Conservation (phyloP, 2,888 invertebrate species). For the Nipponacmea schrenckii region DNA sequence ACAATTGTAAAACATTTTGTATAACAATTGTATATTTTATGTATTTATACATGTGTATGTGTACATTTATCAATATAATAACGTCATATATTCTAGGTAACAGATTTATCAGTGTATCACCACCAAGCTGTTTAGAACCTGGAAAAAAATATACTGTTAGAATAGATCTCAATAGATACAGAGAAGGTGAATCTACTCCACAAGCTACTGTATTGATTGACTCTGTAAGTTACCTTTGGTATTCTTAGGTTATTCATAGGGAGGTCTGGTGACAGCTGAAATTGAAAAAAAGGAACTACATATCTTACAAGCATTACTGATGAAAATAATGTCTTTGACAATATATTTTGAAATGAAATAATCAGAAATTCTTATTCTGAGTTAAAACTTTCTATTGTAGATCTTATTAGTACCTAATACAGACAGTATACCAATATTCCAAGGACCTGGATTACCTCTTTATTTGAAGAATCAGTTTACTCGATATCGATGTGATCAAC, state of each 20-base stretch:
- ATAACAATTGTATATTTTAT: too few relatives aligned
- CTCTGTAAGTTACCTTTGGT: constrained; percentile 75
- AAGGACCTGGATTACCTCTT: constrained; percentile 73
- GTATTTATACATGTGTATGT: too few relatives aligned
- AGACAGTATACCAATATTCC: constrained; percentile 77
- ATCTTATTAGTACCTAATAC: constrained; percentile 79
- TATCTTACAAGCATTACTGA: too few relatives aligned
- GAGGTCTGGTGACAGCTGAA: too few relatives aligned
- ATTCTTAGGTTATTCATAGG: neutral
- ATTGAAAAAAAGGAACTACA: too few relatives aligned
- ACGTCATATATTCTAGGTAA: constrained; percentile 75
- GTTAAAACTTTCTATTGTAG: constrained; percentile 66
- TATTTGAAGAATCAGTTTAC: constrained; percentile 81
- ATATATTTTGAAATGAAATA: too few relatives aligned
- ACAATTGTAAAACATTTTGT: too few relatives aligned
- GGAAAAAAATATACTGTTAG: constrained; percentile 86
- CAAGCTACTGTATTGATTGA: constrained; percentile 92
- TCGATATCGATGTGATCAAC: constrained; percentile 82
- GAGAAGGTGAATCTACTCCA: constrained; percentile 76
- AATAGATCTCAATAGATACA: constrained; percentile 83
- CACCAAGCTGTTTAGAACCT: constrained; percentile 88
- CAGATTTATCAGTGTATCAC: constrained; percentile 79
- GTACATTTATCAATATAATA: too few relatives aligned
- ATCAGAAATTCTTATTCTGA: too few relatives aligned
- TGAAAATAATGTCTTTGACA: too few relatives aligned